Conservation (phyloP, 92 coral and sea anemone genomes). For the Epizoanthus stellaris region DNA sequence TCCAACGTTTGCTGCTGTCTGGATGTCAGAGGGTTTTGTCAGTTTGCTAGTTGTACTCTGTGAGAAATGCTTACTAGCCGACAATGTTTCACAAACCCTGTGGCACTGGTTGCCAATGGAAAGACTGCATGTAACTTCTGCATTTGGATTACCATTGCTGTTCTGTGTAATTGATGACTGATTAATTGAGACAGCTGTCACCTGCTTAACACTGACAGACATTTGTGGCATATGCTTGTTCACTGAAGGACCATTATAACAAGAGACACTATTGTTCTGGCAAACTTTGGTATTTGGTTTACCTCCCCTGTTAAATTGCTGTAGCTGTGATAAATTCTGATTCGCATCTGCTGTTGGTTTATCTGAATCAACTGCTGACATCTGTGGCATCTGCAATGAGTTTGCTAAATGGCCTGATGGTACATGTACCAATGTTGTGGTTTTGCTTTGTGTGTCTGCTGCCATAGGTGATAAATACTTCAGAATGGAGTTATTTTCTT, state of each 20-base stretch:
- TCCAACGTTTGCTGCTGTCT: neutral
- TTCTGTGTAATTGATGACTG: neutral
- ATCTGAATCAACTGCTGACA: neutral
- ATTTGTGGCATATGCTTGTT: neutral
- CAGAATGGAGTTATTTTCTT: neutral
- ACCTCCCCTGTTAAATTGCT: neutral
- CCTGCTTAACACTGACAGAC: neutral
- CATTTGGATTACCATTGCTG: neutral
- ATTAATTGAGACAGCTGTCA: too few species aligned
- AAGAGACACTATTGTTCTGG: neutral
- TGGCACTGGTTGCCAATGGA: neutral
- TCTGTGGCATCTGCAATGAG: neutral
- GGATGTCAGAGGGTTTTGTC: neutral
- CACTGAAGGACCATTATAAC: too few species aligned
- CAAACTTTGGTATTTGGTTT: neutral
- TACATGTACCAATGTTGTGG: neutral
- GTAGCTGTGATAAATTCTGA: neutral
- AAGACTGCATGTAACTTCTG: neutral
- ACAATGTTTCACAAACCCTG: neutral
- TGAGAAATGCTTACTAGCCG: neutral
- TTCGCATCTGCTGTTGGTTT: neutral
- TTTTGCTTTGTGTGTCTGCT: neutral
- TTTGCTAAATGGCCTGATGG: neutral
- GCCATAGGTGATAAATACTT: neutral
- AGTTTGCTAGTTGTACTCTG: neutral